Conservation (phyloP, 2,113 vertebrate species). For the Lycaon pictus region DNA sequence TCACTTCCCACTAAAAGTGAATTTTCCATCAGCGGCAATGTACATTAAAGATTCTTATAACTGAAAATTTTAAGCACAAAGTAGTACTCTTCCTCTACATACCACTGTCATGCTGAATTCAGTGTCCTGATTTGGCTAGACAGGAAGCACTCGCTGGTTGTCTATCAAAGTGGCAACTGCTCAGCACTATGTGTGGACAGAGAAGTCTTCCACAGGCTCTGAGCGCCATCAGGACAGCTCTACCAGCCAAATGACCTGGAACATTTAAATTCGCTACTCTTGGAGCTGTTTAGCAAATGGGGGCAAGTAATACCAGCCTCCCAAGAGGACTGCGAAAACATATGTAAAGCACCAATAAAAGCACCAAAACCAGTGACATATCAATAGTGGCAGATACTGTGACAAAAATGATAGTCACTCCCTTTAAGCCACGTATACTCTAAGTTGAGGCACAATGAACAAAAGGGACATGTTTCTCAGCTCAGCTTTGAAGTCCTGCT, state of each 20-base stretch:
- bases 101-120: neutral
- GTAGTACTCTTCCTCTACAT: neutral
- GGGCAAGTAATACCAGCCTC: neutral
- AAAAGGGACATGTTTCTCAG: neutral
- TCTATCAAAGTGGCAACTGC: neutral
- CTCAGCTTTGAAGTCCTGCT: neutral
- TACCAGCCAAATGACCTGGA: neutral
- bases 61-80: neutral
- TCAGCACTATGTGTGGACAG: too few species aligned
- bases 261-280: neutral
- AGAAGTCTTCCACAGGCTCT: neutral
- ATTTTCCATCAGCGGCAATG: neutral
- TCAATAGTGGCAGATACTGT: neutral
- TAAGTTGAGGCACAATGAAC: neutral
- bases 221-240: neutral
- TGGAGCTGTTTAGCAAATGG: neutral
- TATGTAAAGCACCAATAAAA: neutral
- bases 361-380: neutral
- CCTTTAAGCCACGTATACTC: neutral
- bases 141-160: rapidly evolving
- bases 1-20: neutral
- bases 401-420: neutral
- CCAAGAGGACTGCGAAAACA: neutral
- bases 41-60: neutral
- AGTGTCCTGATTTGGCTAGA: neutral